phyloP scores from a whole-genome alignment of 2,113 vertebrate species.

The Perognathus longimembris region DNA sequence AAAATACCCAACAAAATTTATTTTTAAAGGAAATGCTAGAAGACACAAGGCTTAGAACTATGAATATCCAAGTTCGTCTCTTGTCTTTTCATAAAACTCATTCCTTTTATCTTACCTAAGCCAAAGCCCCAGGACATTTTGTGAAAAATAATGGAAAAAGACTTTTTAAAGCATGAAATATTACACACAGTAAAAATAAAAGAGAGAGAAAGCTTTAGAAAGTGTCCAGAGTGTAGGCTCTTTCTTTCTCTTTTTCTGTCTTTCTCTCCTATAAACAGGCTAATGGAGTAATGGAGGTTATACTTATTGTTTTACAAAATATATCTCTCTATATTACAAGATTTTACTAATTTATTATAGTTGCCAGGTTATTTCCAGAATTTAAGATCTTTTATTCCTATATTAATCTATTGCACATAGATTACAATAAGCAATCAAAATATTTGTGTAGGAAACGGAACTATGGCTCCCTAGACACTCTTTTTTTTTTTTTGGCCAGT shows the following conservation, averaged over 20 bases:
- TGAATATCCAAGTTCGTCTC: neutral
- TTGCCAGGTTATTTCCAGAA: neutral
- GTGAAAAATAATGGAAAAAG: neutral
- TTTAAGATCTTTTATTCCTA: neutral
- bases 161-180: neutral
- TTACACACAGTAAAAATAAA: neutral
- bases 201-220: neutral
- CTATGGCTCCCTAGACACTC: too few species aligned
- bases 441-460: neutral
- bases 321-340: neutral
- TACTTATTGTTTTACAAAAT: conserved; percentile 9
- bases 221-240: neutral
- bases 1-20: neutral
- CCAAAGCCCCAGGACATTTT: neutral
- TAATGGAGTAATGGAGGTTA: neutral
- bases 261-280: too few species aligned
- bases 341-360: neutral
- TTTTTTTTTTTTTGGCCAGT: too few species aligned
- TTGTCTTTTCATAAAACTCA: neutral
- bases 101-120: neutral
- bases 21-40: neutral
- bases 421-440: neutral
- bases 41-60: neutral
- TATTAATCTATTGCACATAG: neutral
- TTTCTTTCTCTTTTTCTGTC: too few species aligned